These are phyloP conservation scores for Danio kyathit DNA, from an alignment of 2,797 vertebrate species.

Conservation along the genomic window DNA sequence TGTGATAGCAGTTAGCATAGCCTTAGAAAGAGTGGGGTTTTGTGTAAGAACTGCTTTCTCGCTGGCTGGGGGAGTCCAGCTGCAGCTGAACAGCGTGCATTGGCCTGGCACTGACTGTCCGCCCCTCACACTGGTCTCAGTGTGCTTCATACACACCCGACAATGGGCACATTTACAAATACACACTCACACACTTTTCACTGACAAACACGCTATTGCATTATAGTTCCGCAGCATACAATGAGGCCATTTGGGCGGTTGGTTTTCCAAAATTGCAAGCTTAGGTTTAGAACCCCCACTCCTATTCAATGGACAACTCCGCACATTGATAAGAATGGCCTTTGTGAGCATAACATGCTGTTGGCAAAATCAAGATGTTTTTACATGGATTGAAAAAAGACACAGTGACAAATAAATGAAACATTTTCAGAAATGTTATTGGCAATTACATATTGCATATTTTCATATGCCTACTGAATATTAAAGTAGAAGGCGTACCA, in stretches of 20 bases:
- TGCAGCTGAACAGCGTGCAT: conserved; percentile 79
- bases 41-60: conserved; percentile 40
- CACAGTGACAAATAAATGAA: too few relatives aligned
- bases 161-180: conserved; percentile 73
- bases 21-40: conserved; percentile 37
- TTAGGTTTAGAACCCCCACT: conserved; percentile 53
- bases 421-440: too few relatives aligned
- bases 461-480: neutral
- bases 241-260: conserved; percentile 62
- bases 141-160: conserved; percentile 79
- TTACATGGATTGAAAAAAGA: too few relatives aligned
- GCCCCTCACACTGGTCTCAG: conserved; percentile 86
- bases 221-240: conserved; percentile 60
- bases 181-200: conserved; percentile 48
- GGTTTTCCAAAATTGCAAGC: conserved; percentile 65
- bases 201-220: conserved; percentile 46
- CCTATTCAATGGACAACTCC: conserved; percentile 41
- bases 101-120: conserved; percentile 91
- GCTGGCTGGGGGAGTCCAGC: conserved; percentile 78
- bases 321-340: conserved; percentile 41
- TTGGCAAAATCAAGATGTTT: neutral
- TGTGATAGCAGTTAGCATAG: conserved; percentile 27
- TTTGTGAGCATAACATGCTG: conserved; percentile 43
- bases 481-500: neutral
- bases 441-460: neutral